phyloP scores from a whole-genome alignment of 2,888 invertebrate genomes.

The Catonia carolina region DNA sequence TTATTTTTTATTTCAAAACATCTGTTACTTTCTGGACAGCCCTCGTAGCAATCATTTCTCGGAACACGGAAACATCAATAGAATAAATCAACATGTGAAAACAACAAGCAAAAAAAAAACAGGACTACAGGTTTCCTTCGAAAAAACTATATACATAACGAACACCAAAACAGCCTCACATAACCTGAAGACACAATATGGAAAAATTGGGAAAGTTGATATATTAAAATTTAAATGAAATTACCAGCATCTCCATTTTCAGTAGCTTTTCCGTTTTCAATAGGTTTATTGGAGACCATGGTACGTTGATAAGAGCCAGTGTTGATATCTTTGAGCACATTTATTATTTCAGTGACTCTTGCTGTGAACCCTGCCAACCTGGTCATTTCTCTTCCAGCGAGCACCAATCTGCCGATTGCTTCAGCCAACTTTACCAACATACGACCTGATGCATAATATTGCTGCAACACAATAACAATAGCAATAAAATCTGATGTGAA shows the following conservation, averaged over 20 bases:
- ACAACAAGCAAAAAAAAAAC: no score
- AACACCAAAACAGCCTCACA: no score
- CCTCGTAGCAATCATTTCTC: no score
- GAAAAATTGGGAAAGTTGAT: no score
- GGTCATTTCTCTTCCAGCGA: slow-evolving; percentile 92
- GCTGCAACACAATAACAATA: slow-evolving; percentile 44
- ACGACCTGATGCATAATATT: slow-evolving; percentile 94
- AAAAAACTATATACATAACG: no score
- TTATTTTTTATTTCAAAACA: no score
- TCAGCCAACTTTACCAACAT: slow-evolving; percentile 96
- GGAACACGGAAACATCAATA: no score
- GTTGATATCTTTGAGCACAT: slow-evolving; percentile 77
- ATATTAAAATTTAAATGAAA: not conserved
- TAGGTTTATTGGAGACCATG: slow-evolving; percentile 48
- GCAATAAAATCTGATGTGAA: no score
- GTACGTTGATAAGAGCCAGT: slow-evolving; percentile 67
- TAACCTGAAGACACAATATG: no score
- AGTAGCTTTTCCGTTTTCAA: slow-evolving; percentile 1
- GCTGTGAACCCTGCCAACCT: slow-evolving; percentile 91
- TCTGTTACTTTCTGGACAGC: no score
- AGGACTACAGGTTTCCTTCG: no score
- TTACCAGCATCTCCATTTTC: slow-evolving; percentile 3
- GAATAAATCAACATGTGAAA: no score
- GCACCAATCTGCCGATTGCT: slow-evolving; percentile 89
- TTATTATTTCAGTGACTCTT: slow-evolving; percentile 80